These are phyloP conservation scores for Slavum lentiscoides DNA, from an alignment of 2,888 invertebrate species.

Conservation along the genomic window DNA sequence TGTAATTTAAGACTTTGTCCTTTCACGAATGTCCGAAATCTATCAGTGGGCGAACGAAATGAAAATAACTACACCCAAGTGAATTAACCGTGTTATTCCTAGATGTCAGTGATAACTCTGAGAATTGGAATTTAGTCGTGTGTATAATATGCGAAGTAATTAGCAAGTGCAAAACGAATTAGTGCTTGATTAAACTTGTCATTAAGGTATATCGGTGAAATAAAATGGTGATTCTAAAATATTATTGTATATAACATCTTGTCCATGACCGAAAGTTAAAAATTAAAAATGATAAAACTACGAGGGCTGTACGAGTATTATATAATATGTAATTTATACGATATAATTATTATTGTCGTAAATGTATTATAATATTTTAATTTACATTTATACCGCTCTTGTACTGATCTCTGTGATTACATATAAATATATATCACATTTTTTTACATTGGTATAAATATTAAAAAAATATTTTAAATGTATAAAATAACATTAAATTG, in stretches of 20 bases:
- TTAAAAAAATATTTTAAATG: no score
- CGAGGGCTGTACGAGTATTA: neutral
- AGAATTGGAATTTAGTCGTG: slow-evolving; percentile 2
- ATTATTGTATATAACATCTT: neutral
- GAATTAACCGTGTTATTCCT: neutral
- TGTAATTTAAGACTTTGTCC: neutral
- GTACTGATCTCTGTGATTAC: no score
- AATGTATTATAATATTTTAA: no score
- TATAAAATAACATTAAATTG: no score
- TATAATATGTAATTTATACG: neutral
- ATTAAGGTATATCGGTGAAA: neutral
- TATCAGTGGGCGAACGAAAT: neutral
- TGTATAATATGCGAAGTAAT: neutral
- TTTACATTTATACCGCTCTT: no score
- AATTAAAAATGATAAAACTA: neutral
- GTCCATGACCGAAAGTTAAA: no score
- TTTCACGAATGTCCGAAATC: neutral
- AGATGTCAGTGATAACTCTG: neutral
- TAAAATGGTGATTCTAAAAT: slow-evolving; percentile 10
- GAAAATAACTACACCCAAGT: slow-evolving; percentile 1
- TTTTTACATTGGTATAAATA: no score
- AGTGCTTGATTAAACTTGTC: slow-evolving; percentile 19
- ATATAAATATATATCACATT: no score
- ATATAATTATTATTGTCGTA: no score
- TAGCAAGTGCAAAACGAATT: slow-evolving; percentile 3